Base-by-base conservation (phyloP, 2,797 vertebrate species). In the Centroberyx gerrardi region DNA sequence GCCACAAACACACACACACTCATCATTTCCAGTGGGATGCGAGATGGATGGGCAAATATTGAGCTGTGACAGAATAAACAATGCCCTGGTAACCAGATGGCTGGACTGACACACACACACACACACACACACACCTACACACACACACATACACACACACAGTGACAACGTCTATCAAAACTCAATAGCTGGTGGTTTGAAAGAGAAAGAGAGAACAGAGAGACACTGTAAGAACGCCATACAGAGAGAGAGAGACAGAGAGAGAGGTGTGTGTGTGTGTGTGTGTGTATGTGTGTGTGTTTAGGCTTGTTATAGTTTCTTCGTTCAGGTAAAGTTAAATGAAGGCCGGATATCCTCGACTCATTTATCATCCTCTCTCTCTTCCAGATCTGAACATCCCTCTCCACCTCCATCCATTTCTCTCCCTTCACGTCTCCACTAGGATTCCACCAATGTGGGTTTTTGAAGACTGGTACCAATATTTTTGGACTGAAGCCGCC, bases 21-120 rank as follows among this genome's bases (percentile, higher is more conserved):
- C 5, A 2, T 38, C 55, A 71, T 95, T 94, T 95, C 93, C 93
- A 56, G 94, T 90, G 94, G 93, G 94, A 95, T 94, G 95, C 96
- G 95, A 96, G 95, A 92, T 88, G 82, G 94, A 94, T 96, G 95
- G 95, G 96, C 96, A 99, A 97, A 98, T 96, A 98, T 95, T 97
- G 96, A 96, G 96, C 95, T 95, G 95, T 96, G 95, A 96, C 95
- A 96, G 96, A 95, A 94, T 96, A 96, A 96, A 97, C 78, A 95
- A 93, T 85, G 85, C 87, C 96, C 94, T 90, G 92, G 95, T 93
- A 95, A 90, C 96, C 97, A 97, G 97, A 97, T 98, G 97, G 97
- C 94, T 94, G 92, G 92, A 93, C 93, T 56, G 49, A 77, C 80
- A 82, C 64, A 69, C 71, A 58, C 4, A 52, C 56, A 63, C 15